Percentiles rank a stretch among this genome's conserved stretches.
Evolutionary conservation across 2,797 vertebrate genomes (phyloP).

Genomic region (Bucorvus abyssinicus): DNA sequence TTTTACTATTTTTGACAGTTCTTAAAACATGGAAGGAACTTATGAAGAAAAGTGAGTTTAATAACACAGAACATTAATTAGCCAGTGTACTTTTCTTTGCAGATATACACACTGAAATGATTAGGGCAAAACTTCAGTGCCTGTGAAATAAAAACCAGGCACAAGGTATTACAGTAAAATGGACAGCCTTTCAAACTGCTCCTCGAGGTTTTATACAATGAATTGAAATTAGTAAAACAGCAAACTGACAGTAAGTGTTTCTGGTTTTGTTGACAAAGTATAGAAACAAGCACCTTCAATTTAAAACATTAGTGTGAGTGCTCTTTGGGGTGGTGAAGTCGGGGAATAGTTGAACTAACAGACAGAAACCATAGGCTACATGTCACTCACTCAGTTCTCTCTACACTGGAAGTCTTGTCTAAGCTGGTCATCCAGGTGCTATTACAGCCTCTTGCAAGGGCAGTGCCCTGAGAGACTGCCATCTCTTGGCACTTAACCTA

Average conservation of each 20-base stretch:
- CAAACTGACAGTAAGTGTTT: neutral
- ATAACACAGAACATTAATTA: neutral
- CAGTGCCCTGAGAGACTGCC: neutral
- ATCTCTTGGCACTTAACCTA: neutral
- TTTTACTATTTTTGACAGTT: neutral
- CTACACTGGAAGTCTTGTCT: neutral
- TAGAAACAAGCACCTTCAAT: neutral
- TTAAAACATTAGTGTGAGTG: neutral
- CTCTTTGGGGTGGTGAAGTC: neutral
- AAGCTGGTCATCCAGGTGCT: neutral
- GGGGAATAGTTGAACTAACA: neutral
- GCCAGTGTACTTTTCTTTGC: neutral
- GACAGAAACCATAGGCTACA: neutral
- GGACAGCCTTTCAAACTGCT: neutral
- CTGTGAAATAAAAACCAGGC: neutral
- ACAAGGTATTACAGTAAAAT: neutral
- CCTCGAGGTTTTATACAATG: neutral
- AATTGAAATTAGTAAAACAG: neutral
- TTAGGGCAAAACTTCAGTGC: neutral
- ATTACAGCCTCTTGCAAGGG: neutral
- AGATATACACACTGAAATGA: neutral
- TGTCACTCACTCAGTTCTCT: neutral
- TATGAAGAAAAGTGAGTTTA: neutral
- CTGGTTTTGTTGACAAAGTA: neutral
- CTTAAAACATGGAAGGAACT: neutral